A percentile compares a stretch with the other conserved stretches of the same genome.
These are phyloP conservation scores for Hydra vulgaris DNA, from an alignment of 30 jellyfish, hydroid and myxozoan genomes.

Conservation along the genomic window DNA sequence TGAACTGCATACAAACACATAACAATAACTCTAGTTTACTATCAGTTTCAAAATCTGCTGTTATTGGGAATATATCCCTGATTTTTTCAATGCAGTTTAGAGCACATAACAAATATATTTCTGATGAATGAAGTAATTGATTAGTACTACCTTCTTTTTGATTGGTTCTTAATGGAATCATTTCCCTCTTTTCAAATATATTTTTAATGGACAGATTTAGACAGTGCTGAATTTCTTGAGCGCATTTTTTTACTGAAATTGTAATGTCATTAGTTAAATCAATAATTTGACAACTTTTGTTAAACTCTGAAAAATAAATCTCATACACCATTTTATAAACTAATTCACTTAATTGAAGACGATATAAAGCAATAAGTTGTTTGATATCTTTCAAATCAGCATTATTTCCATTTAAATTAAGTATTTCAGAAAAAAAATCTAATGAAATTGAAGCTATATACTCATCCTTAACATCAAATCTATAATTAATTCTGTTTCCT, in stretches of 20 bases:
- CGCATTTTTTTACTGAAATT: neutral
- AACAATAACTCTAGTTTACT: neutral
- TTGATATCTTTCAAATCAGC: constrained; percentile 1
- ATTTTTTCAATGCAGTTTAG: constrained; percentile 17
- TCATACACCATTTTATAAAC: constrained; percentile 2
- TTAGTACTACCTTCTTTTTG: neutral
- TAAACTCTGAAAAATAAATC: neutral
- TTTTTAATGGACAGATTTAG: neutral
- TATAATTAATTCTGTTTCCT: neutral
- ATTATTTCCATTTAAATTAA: neutral
- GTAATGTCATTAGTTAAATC: neutral
- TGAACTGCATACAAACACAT: neutral
- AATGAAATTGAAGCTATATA: constrained; percentile 15
- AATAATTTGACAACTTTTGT: neutral
- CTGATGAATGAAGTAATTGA: constrained; percentile 5
- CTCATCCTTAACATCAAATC: constrained; percentile 18
- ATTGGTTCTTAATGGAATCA: neutral
- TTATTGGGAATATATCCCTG: neutral
- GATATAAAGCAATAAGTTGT: constrained; percentile 1
- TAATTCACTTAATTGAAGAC: constrained; percentile 16
- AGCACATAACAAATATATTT: constrained; percentile 9
- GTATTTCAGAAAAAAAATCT: neutral
- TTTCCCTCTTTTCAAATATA: neutral
- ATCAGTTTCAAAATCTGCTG: neutral
- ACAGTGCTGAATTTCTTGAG: neutral